Base-by-base conservation (phyloP, 2,113 vertebrate genomes). In the Nematolebias whitei region DNA sequence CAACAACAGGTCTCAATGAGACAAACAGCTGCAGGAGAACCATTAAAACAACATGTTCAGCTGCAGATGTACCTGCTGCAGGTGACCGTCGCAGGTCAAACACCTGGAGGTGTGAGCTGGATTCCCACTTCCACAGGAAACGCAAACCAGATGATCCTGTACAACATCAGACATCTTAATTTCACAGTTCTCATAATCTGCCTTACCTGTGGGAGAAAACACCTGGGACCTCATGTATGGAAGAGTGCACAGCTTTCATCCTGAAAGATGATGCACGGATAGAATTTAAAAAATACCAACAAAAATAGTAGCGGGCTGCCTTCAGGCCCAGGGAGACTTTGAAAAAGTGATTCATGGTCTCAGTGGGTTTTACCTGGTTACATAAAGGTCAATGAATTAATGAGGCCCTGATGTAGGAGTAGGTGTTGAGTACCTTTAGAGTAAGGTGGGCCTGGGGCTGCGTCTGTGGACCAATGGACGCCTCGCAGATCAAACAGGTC, bases 401-500 rank as follows among this genome's bases (percentile, higher is more conserved):
- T n/a, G n/a, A n/a, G n/a, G n/a, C n/a, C n/a, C n/a, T n/a, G n/a
- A n/a, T n/a, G n/a, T n/a, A n/a, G n/a, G n/a, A n/a, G n/a, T n/a
- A n/a, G n/a, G n/a, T n/a, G 16, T 18, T 45, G n/a, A 53, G n/a
- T 92, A 96, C 95, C 94, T 94, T 92, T 43, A 94, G 19, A 41
- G 48, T 79, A 68, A 83, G 61, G 66, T 52, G 87, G 71, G 82
- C 89, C 58, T 92, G 93, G 4, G 93, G 91, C 23, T 88, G 92
- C 38, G 92, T 84, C 69, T 95, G 95, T 24, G 79, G 94, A 22
- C 78, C 62, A 39, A 94, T 58, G 2, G 93, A 86, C 1, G 93
- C 86, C 45, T 98, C 96, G 70, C 96, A 98, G n/a, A 96, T 92
- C 62, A 98, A 89, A 78, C 97, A 98, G 14, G 79, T 77, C 5